Evolutionary conservation across 1,140 invertebrate genomes (phyloP), one percentile per base, ranked within the genome.

Genomic region (Oncopeltus fasciatus): DNA sequence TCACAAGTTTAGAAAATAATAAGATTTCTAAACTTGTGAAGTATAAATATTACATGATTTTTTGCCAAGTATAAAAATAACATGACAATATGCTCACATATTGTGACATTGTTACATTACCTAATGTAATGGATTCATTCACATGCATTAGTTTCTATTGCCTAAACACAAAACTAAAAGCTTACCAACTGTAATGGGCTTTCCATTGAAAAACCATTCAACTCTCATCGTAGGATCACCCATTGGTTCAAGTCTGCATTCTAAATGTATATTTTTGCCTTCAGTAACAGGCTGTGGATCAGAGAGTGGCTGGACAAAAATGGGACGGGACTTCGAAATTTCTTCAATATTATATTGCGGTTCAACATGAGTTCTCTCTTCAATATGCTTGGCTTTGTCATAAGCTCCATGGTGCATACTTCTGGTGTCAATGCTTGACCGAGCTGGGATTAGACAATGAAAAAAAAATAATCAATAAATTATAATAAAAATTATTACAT

Each of bases 201-300:
- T 81, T 28, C 91, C 92, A 75, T 96, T 95, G 65, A 90, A 88
- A 77, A 88, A 94, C 92, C 92, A 96, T 76, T 95, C 92, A 2
- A 95, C 90, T 69, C 87, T 80, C 88, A 95, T 92, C 1, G 90
- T 92, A n/a, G 91, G 91, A 76, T 95, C 92, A 26, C 88, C 89
- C 84, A 92, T 92, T 1, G 92, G 92, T 73, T 95, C 92, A 60
- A 95, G 74, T 49, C 90, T 80, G 68, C 90, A 90, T 73, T 94
- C 90, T 49, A 94, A 74, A 69, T 94, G 92, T 71, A 95, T 87
- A 69, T 92, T 92, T 72, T 88, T 89, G 28, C 92, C 92, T 75
- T 96, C 92, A 67, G 81, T 83, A 2, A 92, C 78, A n/a, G 88
- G 86, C 70, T 83, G 82, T 12, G 86, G 84, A 67, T 92, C 87